Evolutionary conservation across 2,113 vertebrate genomes (phyloP).

Genomic region (Sturnus vulgaris): DNA sequence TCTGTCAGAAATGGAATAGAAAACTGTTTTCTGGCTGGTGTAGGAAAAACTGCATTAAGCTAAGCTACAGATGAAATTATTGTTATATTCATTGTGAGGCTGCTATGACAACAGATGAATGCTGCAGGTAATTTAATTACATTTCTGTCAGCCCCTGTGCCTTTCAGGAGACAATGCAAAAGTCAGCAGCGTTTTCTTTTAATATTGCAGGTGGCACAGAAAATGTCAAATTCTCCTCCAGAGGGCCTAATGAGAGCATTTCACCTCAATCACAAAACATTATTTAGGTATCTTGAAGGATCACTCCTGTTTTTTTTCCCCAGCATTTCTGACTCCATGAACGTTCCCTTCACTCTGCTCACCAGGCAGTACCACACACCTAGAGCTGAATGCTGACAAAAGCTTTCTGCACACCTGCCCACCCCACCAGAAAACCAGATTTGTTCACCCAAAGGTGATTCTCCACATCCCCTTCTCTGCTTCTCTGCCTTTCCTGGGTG

Average conservation of each 20-base stretch:
- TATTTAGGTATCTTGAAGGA: neutral
- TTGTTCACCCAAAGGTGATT: neutral
- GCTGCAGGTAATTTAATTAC: constrained; percentile 58
- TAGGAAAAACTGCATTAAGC: neutral
- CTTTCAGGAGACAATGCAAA: constrained; percentile 30
- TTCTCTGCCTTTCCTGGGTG: neutral
- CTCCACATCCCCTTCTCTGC: neutral
- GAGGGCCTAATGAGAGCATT: constrained; percentile 1
- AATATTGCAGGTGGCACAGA: constrained; percentile 1
- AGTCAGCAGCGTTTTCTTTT: constrained; percentile 29
- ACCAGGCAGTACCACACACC: neutral
- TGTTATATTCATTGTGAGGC: constrained; percentile 20
- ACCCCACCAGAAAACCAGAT: accelerated
- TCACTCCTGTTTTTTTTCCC: neutral
- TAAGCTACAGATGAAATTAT: constrained; percentile 8
- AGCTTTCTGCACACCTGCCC: neutral
- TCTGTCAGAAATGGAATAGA: neutral
- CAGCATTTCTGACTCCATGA: accelerated
- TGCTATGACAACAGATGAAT: constrained; percentile 64
- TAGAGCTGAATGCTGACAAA: neutral
- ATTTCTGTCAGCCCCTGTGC: constrained; percentile 22
- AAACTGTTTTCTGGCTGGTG: neutral
- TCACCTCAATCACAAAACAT: neutral
- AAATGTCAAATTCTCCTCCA: constrained; percentile 27
- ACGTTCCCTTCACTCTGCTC: accelerated